Evolutionary conservation across 2,888 invertebrate genomes (phyloP).

Genomic region (Psylliodes chrysocephalus): DNA sequence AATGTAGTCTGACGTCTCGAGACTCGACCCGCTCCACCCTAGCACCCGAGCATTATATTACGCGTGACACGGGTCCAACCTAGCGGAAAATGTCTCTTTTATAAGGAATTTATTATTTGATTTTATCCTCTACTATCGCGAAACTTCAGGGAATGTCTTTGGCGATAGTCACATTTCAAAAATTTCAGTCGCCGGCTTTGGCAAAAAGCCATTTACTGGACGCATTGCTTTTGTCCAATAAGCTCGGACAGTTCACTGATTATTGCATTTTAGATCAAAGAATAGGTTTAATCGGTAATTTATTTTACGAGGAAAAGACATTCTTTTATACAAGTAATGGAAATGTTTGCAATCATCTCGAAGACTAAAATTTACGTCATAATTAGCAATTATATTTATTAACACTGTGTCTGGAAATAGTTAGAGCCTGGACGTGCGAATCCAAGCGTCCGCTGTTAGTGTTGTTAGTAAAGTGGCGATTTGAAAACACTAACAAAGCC

Average conservation of each 20-base stretch:
- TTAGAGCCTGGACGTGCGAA: too few species aligned
- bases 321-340: too few species aligned
- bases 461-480: too few species aligned
- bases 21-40: background rate
- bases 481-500: too few species aligned
- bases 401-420: too few species aligned
- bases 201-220: constrained; percentile 2
- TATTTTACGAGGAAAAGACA: too few species aligned
- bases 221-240: background rate
- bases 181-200: constrained; percentile 4
- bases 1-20: background rate
- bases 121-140: constrained; percentile 51
- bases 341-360: too few species aligned
- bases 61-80: constrained; percentile 49
- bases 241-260: background rate
- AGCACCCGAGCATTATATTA: constrained; percentile 45
- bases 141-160: constrained; percentile 48
- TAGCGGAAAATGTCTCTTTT: constrained; percentile 52
- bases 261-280: background rate
- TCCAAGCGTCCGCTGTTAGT: too few species aligned
- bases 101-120: constrained; percentile 55
- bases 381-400: too few species aligned
- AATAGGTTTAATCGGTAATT: too few species aligned
- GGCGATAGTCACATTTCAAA: constrained; percentile 2
- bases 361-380: too few species aligned